phyloP scores from a whole-genome alignment of 2,888 invertebrate species.

The Blera fallax region DNA sequence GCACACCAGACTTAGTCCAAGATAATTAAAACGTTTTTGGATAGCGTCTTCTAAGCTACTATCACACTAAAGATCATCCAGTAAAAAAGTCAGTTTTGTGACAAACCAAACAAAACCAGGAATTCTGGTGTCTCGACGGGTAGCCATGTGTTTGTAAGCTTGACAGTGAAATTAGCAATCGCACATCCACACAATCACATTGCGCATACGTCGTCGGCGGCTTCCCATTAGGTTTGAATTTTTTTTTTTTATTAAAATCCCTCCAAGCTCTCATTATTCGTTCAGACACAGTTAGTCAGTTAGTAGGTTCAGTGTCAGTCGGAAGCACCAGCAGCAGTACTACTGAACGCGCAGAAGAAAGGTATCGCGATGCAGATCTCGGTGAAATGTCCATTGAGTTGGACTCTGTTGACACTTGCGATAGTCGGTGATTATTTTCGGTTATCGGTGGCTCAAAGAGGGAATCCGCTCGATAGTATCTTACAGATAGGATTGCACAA shows the following conservation, averaged over 20 bases:
- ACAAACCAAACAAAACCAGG: conserved; percentile 11
- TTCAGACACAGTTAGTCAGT: conserved; percentile 19
- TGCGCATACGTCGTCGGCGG: neutral
- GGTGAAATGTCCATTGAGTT: neutral
- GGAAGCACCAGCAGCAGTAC: conserved; percentile 6
- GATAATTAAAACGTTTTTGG: neutral
- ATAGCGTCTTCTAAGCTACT: neutral
- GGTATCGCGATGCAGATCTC: conserved; percentile 14
- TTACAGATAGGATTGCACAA: conserved; percentile 55
- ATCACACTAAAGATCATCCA: neutral
- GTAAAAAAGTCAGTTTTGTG: neutral
- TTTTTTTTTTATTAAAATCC: conserved; percentile 10
- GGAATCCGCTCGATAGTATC: conserved; percentile 30
- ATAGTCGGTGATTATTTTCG: neutral
- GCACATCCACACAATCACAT: conserved; percentile 9
- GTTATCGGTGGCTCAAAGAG: neutral
- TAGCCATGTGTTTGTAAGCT: conserved; percentile 25
- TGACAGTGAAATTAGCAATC: conserved; percentile 45
- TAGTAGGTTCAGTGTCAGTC: conserved; percentile 20
- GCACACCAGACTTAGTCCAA: neutral
- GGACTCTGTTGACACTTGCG: conserved; percentile 6
- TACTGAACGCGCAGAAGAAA: neutral
- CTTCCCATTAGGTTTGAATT: neutral
- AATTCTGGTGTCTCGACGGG: conserved; percentile 13
- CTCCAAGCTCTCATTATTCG: conserved; percentile 6